Evolutionary conservation across 2,888 invertebrate species (phyloP).

Genomic region (Scaptomyza caliginosa): DNA sequence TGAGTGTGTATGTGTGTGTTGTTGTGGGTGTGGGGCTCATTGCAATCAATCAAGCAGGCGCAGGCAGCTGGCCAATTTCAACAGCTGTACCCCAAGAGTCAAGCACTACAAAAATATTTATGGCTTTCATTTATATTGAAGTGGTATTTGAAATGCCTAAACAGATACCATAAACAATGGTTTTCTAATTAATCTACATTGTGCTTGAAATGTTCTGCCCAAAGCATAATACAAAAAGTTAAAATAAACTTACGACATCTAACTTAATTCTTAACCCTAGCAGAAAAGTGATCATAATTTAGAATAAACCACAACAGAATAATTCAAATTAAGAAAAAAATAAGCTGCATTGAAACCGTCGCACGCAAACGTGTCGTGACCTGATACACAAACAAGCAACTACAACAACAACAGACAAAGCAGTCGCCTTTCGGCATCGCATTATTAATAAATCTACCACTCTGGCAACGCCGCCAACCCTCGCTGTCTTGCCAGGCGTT

Average conservation of each 20-base stretch:
- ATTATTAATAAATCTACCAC: conserved; percentile 50
- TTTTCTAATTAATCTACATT: neutral
- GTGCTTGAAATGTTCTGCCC: neutral
- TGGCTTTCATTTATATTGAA: conserved; percentile 42
- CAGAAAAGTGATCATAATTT: no score
- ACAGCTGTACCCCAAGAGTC: conserved; percentile 38
- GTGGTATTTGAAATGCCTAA: conserved; percentile 36
- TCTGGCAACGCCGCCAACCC: conserved; percentile 10
- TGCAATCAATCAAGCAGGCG: conserved; percentile 49
- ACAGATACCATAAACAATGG: neutral
- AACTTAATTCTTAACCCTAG: neutral
- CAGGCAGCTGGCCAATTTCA: conserved; percentile 54
- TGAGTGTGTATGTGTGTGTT: conserved; percentile 5
- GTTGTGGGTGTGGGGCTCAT: conserved; percentile 6
- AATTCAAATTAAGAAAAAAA: neutral
- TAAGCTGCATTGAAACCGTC: conserved; percentile 24
- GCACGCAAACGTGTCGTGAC: conserved; percentile 70
- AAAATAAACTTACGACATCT: conserved; percentile 2
- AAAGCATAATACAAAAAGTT: neutral
- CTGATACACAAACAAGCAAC: conserved; percentile 28
- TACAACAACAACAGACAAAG: conserved; percentile 6
- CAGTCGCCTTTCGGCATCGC: conserved; percentile 20
- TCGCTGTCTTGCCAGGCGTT: conserved; percentile 26
- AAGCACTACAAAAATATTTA: conserved; percentile 46
- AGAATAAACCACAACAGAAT: no score